Percentiles rank a stretch among this genome's conserved stretches.
Conservation (phyloP, 2,888 invertebrate species). For the Tenthredo distinguenda region DNA sequence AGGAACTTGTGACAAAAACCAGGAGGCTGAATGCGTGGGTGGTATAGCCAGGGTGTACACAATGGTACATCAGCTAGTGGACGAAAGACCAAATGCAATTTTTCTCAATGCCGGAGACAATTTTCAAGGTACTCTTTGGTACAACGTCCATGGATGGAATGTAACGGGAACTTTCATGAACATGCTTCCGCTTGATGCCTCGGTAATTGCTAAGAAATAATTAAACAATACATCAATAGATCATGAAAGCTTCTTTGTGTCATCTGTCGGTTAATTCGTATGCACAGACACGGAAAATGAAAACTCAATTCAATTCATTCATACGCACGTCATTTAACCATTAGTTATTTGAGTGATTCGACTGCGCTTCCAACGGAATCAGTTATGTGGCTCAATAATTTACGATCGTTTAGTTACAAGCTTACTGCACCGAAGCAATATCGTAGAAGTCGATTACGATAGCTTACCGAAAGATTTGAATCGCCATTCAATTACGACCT, state of each 20-base stretch:
- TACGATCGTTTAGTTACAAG: neutral
- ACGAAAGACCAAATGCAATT: constrained; percentile 81
- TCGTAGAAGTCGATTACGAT: neutral
- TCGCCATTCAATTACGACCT: neutral
- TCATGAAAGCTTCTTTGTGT: neutral
- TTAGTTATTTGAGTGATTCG: neutral
- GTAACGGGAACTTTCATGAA: constrained; percentile 89
- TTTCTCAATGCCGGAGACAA: constrained; percentile 91
- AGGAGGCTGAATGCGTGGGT: constrained; percentile 82
- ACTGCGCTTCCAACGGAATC: neutral
- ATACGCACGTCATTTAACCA: neutral
- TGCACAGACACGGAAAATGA: neutral
- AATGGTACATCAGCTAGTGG: constrained; percentile 76
- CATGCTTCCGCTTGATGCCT: constrained; percentile 86
- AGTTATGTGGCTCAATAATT: neutral
- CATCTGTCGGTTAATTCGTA: neutral
- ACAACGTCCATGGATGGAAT: constrained; percentile 87
- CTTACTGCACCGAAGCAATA: neutral
- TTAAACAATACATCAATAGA: neutral
- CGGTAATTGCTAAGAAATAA: constrained; percentile 70
- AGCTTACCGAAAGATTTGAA: neutral
- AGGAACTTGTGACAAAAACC: constrained; percentile 80
- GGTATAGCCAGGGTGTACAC: constrained; percentile 85
- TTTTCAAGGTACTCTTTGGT: constrained; percentile 93
- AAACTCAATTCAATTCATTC: neutral